Evolutionary conservation across 1,140 invertebrate genomes (phyloP).

Genomic region (Sycophila sp.): DNA sequence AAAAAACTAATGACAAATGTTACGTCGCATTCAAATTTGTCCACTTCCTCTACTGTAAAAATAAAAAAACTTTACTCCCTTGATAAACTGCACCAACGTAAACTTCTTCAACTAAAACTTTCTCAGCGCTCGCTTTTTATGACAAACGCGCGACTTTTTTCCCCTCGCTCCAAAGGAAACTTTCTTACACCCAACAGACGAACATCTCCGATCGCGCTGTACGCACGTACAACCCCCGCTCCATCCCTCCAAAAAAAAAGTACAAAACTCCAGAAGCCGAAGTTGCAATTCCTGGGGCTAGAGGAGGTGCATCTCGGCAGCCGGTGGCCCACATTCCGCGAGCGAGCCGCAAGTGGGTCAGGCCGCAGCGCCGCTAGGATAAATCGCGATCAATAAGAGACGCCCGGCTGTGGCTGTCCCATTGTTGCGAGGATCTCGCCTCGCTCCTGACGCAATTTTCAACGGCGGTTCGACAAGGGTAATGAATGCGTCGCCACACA

Average conservation of each 20-base stretch:
- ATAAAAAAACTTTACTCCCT: no score
- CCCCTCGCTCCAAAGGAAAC: not conserved
- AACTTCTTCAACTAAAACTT: no score
- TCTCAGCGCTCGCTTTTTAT: no score
- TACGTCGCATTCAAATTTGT: no score
- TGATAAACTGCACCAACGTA: no score
- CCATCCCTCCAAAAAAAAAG: not conserved
- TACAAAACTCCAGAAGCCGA: not conserved
- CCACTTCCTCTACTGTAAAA: no score
- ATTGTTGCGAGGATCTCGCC: no score
- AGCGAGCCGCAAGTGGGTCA: conserved; percentile 19
- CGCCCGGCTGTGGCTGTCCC: not conserved
- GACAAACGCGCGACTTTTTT: no score
- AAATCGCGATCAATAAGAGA: conserved; percentile 34
- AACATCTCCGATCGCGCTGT: not conserved
- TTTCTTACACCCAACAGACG: not conserved
- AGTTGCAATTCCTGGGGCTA: not conserved
- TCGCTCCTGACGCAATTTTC: no score
- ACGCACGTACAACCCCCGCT: not conserved
- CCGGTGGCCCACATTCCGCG: conserved; percentile 10
- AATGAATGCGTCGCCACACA: no score
- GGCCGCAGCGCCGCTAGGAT: not conserved
- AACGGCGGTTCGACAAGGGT: no score
- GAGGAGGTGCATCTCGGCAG: not conserved
- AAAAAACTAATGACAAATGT: not conserved